Evolutionary conservation across 2,113 vertebrate species (phyloP).

Genomic region (Ictalurus punctatus): DNA sequence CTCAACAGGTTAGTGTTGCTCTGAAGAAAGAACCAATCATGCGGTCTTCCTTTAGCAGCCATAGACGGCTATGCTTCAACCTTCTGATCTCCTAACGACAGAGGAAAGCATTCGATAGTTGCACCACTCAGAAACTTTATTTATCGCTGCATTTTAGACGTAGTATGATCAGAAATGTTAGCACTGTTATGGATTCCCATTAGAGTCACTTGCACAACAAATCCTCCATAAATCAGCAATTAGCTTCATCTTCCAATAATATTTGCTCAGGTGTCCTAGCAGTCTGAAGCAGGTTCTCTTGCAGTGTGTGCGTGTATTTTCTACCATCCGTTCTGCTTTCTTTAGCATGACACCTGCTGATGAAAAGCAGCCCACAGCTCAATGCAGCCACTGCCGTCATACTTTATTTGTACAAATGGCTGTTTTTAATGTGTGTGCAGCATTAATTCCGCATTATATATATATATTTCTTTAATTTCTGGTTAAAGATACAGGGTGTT

Average conservation of each 20-base stretch:
- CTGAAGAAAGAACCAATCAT: neutral
- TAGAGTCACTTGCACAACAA: neutral
- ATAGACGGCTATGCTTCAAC: too few relatives aligned
- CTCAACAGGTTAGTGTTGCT: neutral
- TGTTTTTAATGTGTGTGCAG: neutral
- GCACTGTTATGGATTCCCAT: neutral
- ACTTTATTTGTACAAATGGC: neutral
- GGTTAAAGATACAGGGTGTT: neutral
- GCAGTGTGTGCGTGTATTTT: neutral
- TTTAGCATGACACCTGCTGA: neutral
- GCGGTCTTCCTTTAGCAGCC: neutral
- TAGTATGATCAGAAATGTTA: neutral
- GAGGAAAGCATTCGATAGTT: neutral
- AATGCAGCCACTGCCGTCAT: neutral
- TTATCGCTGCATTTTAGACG: too few relatives aligned
- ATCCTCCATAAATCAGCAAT: neutral
- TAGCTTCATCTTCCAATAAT: neutral
- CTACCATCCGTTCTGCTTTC: neutral
- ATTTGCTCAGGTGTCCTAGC: neutral
- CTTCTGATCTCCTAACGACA: neutral
- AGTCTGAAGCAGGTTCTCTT: neutral
- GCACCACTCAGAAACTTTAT: too few relatives aligned
- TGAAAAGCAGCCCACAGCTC: neutral
- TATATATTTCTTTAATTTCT: neutral
- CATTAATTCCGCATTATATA: neutral